Evolutionary conservation across 2,797 vertebrate species (phyloP).

Genomic region (Malacoraja senta): DNA sequence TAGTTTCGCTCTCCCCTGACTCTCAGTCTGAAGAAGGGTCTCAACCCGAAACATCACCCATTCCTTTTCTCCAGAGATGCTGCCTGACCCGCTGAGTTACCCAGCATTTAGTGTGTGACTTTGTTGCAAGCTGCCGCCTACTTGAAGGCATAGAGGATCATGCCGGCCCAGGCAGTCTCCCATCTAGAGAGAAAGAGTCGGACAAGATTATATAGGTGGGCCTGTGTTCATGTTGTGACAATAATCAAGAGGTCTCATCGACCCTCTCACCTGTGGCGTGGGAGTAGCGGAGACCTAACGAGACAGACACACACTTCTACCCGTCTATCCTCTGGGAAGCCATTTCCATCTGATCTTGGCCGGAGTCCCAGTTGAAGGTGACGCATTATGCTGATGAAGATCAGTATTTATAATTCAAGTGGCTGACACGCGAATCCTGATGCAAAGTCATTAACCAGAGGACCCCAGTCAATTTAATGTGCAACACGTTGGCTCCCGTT

Average conservation of each 20-base stretch:
- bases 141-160: not conserved
- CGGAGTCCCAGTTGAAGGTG: not conserved
- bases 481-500: not conserved
- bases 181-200: not conserved
- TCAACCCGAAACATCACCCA: too few relatives aligned
- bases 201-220: not conserved
- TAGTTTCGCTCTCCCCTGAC: too few relatives aligned
- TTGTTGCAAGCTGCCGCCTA: not conserved
- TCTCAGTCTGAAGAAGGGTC: too few relatives aligned
- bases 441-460: not conserved
- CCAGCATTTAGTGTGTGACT: too few relatives aligned
- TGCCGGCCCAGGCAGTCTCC: not conserved
- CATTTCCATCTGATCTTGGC: not conserved
- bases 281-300: not conserved
- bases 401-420: constrained; percentile 1
- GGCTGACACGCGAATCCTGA: not conserved
- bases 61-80: too few relatives aligned
- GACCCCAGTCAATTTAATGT: not conserved
- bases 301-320: not conserved
- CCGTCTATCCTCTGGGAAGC: not conserved
- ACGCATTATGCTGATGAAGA: not conserved
- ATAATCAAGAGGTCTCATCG: not conserved
- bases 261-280: not conserved
- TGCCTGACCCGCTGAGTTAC: too few relatives aligned
- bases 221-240: not conserved